phyloP scores from a whole-genome alignment of 1,140 invertebrate genomes.

The Drosophila ambigua region DNA sequence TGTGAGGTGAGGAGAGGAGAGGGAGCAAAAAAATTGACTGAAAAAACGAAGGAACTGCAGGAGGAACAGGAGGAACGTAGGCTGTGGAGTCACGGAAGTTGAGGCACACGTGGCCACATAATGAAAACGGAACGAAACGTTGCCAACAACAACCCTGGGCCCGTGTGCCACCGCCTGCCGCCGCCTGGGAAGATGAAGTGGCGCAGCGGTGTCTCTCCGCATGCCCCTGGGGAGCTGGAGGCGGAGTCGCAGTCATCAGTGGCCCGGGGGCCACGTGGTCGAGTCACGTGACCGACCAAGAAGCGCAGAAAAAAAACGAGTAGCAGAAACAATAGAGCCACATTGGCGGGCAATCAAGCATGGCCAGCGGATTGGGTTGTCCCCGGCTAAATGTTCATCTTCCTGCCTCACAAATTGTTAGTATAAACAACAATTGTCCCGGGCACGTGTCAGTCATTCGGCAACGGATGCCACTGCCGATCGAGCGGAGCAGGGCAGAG shows the following conservation, averaged over 20 bases:
- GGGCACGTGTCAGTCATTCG: slow-evolving; percentile 76
- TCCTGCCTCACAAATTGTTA: slow-evolving; percentile 82
- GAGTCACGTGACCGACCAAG: slow-evolving; percentile 56
- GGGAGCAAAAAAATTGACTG: neutral
- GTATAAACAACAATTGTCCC: slow-evolving; percentile 83
- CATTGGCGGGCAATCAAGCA: slow-evolving; percentile 73
- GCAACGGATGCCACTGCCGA: slow-evolving; percentile 29
- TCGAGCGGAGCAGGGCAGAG: slow-evolving; percentile 1
- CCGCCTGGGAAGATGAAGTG: slow-evolving; percentile 12
- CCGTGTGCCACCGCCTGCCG: neutral
- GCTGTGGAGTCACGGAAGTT: slow-evolving; percentile 27
- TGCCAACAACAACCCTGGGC: slow-evolving; percentile 20
- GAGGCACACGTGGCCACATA: slow-evolving; percentile 70
- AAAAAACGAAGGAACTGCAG: neutral
- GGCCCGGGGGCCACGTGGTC: slow-evolving; percentile 44
- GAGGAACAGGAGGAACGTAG: no score
- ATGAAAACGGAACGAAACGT: slow-evolving; percentile 70
- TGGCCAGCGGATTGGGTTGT: slow-evolving; percentile 45
- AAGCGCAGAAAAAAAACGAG: slow-evolving; percentile 5
- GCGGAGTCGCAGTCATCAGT: slow-evolving; percentile 56
- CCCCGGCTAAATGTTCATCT: slow-evolving; percentile 66
- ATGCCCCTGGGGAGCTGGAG: slow-evolving; percentile 32
- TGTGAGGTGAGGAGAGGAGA: neutral
- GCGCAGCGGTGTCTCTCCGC: slow-evolving; percentile 46
- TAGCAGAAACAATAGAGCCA: slow-evolving; percentile 69